These are phyloP conservation scores for Glaucidium brasilianum DNA, from an alignment of 2,113 vertebrate genomes.

Conservation along the genomic window DNA sequence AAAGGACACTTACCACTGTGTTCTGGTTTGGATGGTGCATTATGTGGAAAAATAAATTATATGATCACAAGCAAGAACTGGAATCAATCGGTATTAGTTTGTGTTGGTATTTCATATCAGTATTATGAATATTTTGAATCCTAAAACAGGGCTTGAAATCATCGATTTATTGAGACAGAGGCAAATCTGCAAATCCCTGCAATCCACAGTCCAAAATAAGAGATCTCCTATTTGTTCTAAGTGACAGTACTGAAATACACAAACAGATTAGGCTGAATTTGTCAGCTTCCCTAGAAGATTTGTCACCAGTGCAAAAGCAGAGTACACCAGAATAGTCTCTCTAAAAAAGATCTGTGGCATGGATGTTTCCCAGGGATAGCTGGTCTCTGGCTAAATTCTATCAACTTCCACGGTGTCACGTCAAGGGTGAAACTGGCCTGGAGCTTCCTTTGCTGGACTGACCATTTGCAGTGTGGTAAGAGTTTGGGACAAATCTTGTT, in stretches of 20 bases:
- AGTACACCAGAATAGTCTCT: background rate
- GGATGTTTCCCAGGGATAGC: accelerated
- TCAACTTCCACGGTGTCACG: background rate
- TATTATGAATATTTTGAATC: slow-evolving; percentile 32
- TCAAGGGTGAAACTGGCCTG: background rate
- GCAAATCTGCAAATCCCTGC: background rate
- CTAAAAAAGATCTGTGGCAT: background rate
- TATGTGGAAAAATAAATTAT: slow-evolving; percentile 47
- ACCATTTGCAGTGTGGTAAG: background rate
- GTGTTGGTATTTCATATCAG: background rate
- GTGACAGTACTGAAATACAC: background rate
- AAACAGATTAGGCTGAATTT: background rate
- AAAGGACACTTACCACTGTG: slow-evolving; percentile 80
- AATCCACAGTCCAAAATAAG: background rate
- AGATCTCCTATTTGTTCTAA: background rate
- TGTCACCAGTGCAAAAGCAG: background rate
- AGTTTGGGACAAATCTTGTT: background rate
- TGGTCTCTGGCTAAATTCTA: background rate
- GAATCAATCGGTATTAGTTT: slow-evolving; percentile 11
- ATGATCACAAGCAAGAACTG: slow-evolving; percentile 39
- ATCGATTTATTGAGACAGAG: background rate
- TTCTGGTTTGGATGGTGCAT: slow-evolving; percentile 59
- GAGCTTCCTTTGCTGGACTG: background rate
- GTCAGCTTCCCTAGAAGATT: background rate
- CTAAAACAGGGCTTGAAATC: slow-evolving; percentile 50